phyloP scores from a whole-genome alignment of 2,888 invertebrate genomes.

The Sinohyriopsis cumingii region DNA sequence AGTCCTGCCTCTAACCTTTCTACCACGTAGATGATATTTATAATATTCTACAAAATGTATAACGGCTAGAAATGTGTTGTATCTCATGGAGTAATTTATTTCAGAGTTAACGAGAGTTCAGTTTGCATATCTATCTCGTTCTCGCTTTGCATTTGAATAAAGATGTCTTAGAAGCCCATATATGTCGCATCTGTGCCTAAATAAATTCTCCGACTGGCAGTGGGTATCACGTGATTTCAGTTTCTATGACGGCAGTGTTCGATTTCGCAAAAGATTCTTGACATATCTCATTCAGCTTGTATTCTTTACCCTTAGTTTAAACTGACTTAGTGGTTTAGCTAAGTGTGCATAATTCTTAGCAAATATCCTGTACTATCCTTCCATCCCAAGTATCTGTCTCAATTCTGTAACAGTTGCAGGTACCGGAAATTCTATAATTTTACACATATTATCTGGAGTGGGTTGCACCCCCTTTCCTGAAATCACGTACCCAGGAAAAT shows the following conservation, averaged over 20 bases:
- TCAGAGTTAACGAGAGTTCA: conserved; percentile 26
- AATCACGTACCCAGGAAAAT: conserved; percentile 17
- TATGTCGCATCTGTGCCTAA: conserved; percentile 34
- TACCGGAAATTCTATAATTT: conserved; percentile 20
- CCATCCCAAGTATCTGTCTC: conserved; percentile 22
- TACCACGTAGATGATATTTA: conserved; percentile 14
- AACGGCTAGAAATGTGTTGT: conserved; percentile 17
- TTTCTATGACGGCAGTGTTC: conserved; percentile 17
- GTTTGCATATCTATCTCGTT: conserved; percentile 30
- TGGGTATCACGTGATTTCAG: conserved; percentile 32
- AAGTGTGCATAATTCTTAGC: conserved; percentile 13
- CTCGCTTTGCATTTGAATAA: conserved; percentile 27
- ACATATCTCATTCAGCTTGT: conserved; percentile 17
- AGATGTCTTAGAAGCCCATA: conserved; percentile 24
- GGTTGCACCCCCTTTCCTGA: conserved; percentile 20
- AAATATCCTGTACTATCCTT: conserved; percentile 19
- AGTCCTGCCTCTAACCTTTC: conserved; percentile 15
- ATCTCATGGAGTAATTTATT: conserved; percentile 17
- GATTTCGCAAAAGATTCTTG: conserved; percentile 16
- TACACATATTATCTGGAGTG: conserved; percentile 19
- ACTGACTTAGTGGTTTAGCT: conserved; percentile 9
- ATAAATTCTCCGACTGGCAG: conserved; percentile 17
- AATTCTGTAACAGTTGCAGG: conserved; percentile 23
- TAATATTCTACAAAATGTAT: conserved; percentile 20
- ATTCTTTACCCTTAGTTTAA: conserved; percentile 10